Evolutionary conservation across 1,140 invertebrate genomes (phyloP).

Genomic region (Lerema accius): DNA sequence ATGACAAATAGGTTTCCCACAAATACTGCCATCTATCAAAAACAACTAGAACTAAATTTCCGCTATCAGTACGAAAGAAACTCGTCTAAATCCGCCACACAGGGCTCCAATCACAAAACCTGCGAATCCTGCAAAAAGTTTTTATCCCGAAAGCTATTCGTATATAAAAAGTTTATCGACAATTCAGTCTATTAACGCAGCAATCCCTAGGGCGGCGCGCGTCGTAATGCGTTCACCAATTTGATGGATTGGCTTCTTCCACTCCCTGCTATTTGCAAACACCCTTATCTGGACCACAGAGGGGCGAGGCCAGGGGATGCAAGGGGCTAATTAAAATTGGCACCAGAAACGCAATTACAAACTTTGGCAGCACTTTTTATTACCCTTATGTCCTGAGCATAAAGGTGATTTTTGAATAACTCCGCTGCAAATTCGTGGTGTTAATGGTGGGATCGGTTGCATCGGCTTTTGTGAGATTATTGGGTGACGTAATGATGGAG

Average conservation of each 20-base stretch:
- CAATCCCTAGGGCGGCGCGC: slow-evolving; percentile 63
- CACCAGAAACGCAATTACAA: slow-evolving; percentile 56
- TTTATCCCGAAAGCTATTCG: slow-evolving; percentile 20
- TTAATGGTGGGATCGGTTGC: slow-evolving; percentile 47
- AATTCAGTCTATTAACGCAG: slow-evolving; percentile 31
- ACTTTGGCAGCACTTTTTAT: slow-evolving; percentile 32
- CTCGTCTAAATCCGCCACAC: too few relatives aligned
- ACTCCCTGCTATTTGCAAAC: slow-evolving; percentile 79
- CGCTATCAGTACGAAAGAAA: too few relatives aligned
- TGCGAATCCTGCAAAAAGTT: slow-evolving; percentile 7
- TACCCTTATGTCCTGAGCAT: slow-evolving; percentile 39
- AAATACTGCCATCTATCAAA: too few relatives aligned
- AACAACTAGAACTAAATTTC: too few relatives aligned
- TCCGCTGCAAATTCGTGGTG: slow-evolving; percentile 19
- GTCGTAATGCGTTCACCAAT: slow-evolving; percentile 77
- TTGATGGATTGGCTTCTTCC: slow-evolving; percentile 82
- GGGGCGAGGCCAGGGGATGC: slow-evolving; percentile 37
- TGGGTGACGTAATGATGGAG: slow-evolving; percentile 56
- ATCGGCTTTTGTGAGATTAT: slow-evolving; percentile 59
- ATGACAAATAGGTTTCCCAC: too few relatives aligned
- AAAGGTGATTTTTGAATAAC: slow-evolving; percentile 40
- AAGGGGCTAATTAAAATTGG: slow-evolving; percentile 79
- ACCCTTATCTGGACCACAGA: slow-evolving; percentile 66
- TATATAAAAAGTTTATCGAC: slow-evolving; percentile 43
- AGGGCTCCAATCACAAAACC: too few relatives aligned